These are phyloP conservation scores for Halocynthia aurantium DNA, from an alignment of 23 tunicate species.

Conservation along the genomic window DNA sequence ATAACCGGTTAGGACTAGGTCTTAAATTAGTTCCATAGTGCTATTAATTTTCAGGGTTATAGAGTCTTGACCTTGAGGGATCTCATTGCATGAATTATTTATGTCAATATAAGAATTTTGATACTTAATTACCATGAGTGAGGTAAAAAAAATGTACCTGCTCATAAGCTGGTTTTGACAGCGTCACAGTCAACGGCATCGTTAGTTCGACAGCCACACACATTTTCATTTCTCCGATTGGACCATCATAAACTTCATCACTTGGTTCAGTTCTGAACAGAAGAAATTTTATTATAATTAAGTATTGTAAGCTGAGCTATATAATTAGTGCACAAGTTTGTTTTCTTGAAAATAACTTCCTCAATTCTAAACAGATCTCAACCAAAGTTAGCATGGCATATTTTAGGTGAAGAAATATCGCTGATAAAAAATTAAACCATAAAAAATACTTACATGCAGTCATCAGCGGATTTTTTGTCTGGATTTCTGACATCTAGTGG, in stretches of 20 bases:
- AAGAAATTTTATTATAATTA: background rate
- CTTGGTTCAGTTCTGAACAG: background rate
- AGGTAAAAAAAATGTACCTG: constrained; percentile 14
- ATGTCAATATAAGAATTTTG: no score
- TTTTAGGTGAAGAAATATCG: no score
- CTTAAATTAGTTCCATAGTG: no score
- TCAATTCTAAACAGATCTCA: background rate
- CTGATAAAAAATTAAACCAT: no score
- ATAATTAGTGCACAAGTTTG: background rate
- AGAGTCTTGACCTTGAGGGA: no score
- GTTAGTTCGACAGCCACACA: constrained; percentile 39
- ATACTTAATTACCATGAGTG: no score
- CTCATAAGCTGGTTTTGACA: constrained; percentile 81
- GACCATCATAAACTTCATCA: constrained; percentile 38
- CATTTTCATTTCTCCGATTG: constrained; percentile 55
- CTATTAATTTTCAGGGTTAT: no score
- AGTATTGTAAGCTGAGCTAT: background rate
- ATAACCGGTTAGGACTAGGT: no score
- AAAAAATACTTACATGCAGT: no score
- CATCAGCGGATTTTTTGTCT: background rate
- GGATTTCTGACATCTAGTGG: constrained; percentile 42
- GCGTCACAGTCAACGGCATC: constrained; percentile 41
- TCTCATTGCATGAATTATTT: no score
- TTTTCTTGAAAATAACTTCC: background rate
- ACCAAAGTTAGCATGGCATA: background rate